A percentile compares a stretch with the other conserved stretches of the same genome.
Conservation (phyloP, 2,888 invertebrate species). For the Tortrix viridana region DNA sequence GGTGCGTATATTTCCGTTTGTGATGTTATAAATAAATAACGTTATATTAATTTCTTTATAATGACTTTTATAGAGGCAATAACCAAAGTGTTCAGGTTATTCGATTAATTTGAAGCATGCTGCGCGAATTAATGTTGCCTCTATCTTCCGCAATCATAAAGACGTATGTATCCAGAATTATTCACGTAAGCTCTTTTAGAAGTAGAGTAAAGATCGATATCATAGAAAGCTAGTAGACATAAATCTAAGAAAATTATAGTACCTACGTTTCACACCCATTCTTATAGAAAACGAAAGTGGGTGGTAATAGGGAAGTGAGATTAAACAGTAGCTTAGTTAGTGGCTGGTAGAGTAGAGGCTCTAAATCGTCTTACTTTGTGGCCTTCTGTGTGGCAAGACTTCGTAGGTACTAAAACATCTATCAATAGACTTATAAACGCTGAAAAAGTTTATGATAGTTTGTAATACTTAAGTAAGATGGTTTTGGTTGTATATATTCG, state of each 20-base stretch:
- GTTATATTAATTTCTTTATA: conserved; percentile 53
- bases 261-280: conserved; percentile 48
- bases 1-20: conserved; percentile 21
- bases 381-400: conserved; percentile 40
- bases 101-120: conserved; percentile 47
- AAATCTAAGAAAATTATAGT: conserved; percentile 50
- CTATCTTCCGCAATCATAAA: neutral
- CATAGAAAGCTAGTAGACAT: conserved; percentile 45
- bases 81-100: conserved; percentile 47
- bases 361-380: conserved; percentile 48
- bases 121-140: conserved; percentile 10
- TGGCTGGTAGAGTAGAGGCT: conserved; percentile 47
- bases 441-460: neutral
- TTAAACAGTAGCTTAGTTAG: conserved; percentile 56
- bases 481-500: too few species aligned
- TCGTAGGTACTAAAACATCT: conserved; percentile 3
- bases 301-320: conserved; percentile 61
- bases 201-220: conserved; percentile 43
- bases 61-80: conserved; percentile 53
- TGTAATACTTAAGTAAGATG: too few species aligned
- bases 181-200: conserved; percentile 29
- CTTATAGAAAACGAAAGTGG: conserved; percentile 58
- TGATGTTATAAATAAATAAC: conserved; percentile 21
- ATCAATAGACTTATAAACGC: neutral
- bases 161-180: neutral